phyloP scores from a whole-genome alignment of 2,888 invertebrate species.

The Drosophila cognata region DNA sequence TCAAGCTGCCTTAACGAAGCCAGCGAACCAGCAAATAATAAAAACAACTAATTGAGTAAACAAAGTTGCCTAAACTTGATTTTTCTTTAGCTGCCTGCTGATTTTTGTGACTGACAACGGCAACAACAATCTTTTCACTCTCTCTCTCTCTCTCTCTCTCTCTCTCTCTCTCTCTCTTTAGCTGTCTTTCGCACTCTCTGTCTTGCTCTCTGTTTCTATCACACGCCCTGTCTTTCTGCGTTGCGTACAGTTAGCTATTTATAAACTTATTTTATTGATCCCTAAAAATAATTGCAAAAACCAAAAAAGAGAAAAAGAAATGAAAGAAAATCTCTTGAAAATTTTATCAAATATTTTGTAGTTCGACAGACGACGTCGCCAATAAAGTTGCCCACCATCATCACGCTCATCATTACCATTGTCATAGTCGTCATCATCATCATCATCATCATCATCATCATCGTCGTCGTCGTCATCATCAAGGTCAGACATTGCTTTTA shows the following conservation, averaged over 20 bases:
- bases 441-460: constrained; percentile 11
- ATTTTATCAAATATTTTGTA: constrained; percentile 61
- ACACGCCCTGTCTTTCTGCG: not conserved
- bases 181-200: not conserved
- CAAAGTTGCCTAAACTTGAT: constrained; percentile 70
- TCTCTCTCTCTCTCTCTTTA: not conserved
- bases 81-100: constrained; percentile 45
- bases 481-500: constrained; percentile 50
- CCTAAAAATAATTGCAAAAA: constrained; percentile 70
- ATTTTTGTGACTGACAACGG: constrained; percentile 30
- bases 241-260: constrained; percentile 58
- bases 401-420: constrained; percentile 7
- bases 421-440: constrained; percentile 15
- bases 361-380: constrained; percentile 44
- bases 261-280: constrained; percentile 79
- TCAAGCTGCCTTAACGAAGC: constrained; percentile 61
- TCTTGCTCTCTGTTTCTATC: not conserved
- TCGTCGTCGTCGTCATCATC: constrained; percentile 20
- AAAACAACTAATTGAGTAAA: constrained; percentile 76
- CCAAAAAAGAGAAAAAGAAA: constrained; percentile 32
- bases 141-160: not conserved
- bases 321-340: constrained; percentile 63
- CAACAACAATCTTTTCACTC: constrained; percentile 24
- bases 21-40: constrained; percentile 74
- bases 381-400: constrained; percentile 9